Conservation (phyloP, 2,113 vertebrate species). For the Halcyon malimbica region DNA sequence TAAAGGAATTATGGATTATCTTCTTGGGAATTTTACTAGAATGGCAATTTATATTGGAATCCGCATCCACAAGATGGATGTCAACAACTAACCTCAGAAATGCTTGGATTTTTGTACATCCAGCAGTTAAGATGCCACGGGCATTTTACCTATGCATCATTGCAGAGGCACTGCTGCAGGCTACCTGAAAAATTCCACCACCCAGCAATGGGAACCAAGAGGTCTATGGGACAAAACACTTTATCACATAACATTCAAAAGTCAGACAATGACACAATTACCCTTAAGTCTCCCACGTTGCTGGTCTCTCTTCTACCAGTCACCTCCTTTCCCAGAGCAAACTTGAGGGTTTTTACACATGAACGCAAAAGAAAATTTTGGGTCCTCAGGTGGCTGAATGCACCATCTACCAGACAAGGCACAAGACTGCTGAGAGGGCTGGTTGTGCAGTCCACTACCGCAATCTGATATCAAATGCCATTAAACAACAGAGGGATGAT, state of each 20-base stretch:
- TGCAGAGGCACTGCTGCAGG: not conserved
- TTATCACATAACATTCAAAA: not conserved
- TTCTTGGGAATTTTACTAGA: not conserved
- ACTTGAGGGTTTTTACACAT: not conserved
- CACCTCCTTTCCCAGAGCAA: rapidly evolving
- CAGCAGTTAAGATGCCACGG: not conserved
- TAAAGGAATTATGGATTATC: not conserved
- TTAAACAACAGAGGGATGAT: not conserved
- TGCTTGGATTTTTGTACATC: not conserved
- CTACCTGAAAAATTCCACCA: not conserved
- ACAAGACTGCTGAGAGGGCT: not conserved
- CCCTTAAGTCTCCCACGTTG: rapidly evolving
- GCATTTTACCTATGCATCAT: not conserved
- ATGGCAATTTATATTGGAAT: not conserved
- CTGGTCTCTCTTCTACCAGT: not conserved
- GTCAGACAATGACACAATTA: not conserved
- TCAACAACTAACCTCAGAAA: not conserved
- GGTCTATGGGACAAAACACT: not conserved
- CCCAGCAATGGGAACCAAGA: not conserved
- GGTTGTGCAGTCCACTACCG: not conserved
- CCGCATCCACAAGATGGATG: rapidly evolving
- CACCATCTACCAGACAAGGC: not conserved
- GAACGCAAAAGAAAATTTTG: not conserved
- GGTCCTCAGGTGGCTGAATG: not conserved
- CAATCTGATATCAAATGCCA: not conserved